Percentiles rank a stretch among this genome's conserved stretches.
These are phyloP conservation scores for Oreochromis aureus DNA, from an alignment of 2,113 vertebrate genomes.

Conservation along the genomic window DNA sequence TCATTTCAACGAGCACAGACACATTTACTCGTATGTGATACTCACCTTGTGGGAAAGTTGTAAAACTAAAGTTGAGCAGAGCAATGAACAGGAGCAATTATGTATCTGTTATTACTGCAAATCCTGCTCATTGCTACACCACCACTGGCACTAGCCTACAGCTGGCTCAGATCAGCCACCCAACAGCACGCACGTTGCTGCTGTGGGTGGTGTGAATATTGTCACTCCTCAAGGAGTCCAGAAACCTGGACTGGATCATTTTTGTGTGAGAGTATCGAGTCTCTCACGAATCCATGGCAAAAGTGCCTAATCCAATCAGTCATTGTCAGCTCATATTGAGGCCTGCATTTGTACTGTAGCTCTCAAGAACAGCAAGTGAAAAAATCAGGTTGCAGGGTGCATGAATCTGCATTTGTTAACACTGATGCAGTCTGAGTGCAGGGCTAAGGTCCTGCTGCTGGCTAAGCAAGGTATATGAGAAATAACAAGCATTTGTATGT, in stretches of 20 bases:
- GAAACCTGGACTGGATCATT: not conserved
- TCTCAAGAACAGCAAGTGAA: not conserved
- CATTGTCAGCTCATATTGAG: slow-evolving; percentile 3
- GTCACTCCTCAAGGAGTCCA: slow-evolving; percentile 2
- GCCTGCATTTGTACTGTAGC: not conserved
- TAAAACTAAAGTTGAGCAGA: not conserved
- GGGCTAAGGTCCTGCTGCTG: not conserved
- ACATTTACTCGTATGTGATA: not conserved
- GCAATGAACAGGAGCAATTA: not conserved
- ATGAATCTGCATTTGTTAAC: not conserved
- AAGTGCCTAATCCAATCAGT: slow-evolving; percentile 21
- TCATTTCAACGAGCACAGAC: not conserved
- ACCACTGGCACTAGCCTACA: not conserved
- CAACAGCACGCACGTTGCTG: not conserved
- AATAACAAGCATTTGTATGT: not conserved
- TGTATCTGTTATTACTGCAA: not conserved
- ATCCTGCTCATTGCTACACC: not conserved
- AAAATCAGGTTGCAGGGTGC: not conserved
- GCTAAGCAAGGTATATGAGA: not conserved
- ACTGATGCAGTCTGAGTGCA: not conserved
- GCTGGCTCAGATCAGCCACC: slow-evolving; percentile 12
- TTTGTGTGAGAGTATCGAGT: not conserved
- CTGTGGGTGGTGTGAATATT: slow-evolving; percentile 16
- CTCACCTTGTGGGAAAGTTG: not conserved
- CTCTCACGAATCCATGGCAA: not conserved